Percentiles rank a stretch among this genome's conserved stretches.
phyloP scores from a whole-genome alignment of 2,888 invertebrate genomes.

The Biston stratarius region DNA sequence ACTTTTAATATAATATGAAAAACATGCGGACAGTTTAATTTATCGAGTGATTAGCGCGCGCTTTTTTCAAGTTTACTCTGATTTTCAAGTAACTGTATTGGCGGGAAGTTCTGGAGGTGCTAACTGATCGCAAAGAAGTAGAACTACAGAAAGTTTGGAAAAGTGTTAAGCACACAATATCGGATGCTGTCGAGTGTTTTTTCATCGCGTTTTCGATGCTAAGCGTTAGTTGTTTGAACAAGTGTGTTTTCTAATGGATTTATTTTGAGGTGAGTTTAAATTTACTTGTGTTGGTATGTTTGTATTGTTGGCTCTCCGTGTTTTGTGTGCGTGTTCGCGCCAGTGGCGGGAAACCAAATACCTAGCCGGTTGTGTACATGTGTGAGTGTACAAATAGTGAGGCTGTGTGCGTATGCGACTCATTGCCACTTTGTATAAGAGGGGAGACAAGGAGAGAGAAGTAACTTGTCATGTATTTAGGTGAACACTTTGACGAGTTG shows the following conservation, averaged over 20 bases:
- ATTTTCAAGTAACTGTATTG: conserved; percentile 64
- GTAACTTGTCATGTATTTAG: conserved; percentile 85
- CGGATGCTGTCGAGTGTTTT: conserved; percentile 82
- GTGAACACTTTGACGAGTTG: conserved; percentile 83
- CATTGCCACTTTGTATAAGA: conserved; percentile 84
- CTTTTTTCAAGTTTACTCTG: conserved; percentile 54
- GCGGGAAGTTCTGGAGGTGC: conserved; percentile 69
- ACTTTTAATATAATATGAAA: conserved; percentile 39
- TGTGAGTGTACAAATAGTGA: conserved; percentile 80
- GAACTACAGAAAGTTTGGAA: conserved; percentile 81
- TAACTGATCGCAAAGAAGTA: conserved; percentile 44
- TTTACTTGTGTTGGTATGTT: conserved; percentile 84
- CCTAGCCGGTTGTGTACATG: conserved; percentile 75
- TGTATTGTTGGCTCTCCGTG: conserved; percentile 84
- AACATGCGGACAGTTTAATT: conserved; percentile 49
- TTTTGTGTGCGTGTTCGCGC: conserved; percentile 84
- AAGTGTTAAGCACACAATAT: conserved; percentile 79
- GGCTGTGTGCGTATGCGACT: conserved; percentile 74
- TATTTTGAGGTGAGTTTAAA: conserved; percentile 87
- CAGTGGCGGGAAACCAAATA: conserved; percentile 86
- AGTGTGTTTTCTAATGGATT: conserved; percentile 87
- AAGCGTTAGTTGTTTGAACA: conserved; percentile 87
- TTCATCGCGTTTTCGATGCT: conserved; percentile 86
- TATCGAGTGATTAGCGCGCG: conserved; percentile 43
- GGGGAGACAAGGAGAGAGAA: conserved; percentile 81